These are phyloP conservation scores for Tachina grossa DNA, from an alignment of 2,888 invertebrate genomes.

Conservation along the genomic window DNA sequence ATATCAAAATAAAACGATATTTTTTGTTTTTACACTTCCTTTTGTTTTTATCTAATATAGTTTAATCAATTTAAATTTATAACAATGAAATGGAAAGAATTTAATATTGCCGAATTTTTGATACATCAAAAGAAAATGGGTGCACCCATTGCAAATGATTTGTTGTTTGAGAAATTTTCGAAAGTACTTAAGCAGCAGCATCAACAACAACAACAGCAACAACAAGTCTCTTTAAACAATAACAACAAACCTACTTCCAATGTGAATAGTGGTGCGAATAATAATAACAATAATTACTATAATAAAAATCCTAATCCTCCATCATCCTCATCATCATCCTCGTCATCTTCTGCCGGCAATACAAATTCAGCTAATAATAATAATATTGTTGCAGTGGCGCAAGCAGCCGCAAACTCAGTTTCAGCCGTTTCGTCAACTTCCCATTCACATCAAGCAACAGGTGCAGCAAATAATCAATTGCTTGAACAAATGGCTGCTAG, in stretches of 20 bases:
- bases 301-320: slow-evolving; percentile 64
- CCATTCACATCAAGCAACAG: slow-evolving; percentile 49
- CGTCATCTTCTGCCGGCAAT: slow-evolving; percentile 35
- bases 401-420: slow-evolving; percentile 61
- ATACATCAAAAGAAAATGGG: slow-evolving; percentile 81
- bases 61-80: slow-evolving; percentile 80
- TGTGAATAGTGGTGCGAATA: slow-evolving; percentile 63
- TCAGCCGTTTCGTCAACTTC: slow-evolving; percentile 45
- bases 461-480: slow-evolving; percentile 63
- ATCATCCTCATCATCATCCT: slow-evolving; percentile 21
- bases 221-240: slow-evolving; percentile 63
- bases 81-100: slow-evolving; percentile 80
- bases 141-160: slow-evolving; percentile 77
- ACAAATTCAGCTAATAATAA: slow-evolving; percentile 52
- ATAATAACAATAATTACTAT: slow-evolving; percentile 70
- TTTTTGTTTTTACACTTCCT: neutral
- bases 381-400: slow-evolving; percentile 58
- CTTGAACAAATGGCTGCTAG: slow-evolving; percentile 76
- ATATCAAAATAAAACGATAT: neutral
- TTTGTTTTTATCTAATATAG: slow-evolving; percentile 62
- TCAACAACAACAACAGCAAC: slow-evolving; percentile 71
- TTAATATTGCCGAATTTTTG: slow-evolving; percentile 79
- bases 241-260: slow-evolving; percentile 65
- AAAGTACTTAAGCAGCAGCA: slow-evolving; percentile 76
- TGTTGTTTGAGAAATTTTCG: slow-evolving; percentile 80